These are phyloP conservation scores for Megalopta genalis DNA, from an alignment of 1,140 invertebrate species.

Conservation along the genomic window DNA sequence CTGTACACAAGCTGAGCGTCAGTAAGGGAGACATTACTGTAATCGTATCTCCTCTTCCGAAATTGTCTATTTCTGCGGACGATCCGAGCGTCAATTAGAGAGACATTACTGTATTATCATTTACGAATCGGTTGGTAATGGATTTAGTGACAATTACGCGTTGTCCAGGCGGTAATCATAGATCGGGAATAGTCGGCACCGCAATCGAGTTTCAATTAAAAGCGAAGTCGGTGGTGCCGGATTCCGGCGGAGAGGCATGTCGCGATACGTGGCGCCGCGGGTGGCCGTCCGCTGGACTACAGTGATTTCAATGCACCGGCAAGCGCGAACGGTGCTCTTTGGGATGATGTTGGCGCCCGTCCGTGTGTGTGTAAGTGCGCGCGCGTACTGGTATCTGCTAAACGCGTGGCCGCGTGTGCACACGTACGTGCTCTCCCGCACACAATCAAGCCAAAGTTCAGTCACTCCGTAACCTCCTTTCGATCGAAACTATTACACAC, in stretches of 20 bases:
- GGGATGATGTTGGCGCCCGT: slow-evolving; percentile 27
- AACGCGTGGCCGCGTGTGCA: slow-evolving; percentile 46
- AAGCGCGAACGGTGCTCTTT: slow-evolving; percentile 40
- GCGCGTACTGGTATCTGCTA: slow-evolving; percentile 42
- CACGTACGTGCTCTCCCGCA: slow-evolving; percentile 54
- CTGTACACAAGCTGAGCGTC: too few species aligned
- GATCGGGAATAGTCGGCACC: too few species aligned
- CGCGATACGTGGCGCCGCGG: slow-evolving; percentile 53
- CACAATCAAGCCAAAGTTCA: slow-evolving; percentile 77
- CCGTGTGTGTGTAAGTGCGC: slow-evolving; percentile 28
- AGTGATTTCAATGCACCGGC: slow-evolving; percentile 53
- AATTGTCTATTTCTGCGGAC: too few species aligned
- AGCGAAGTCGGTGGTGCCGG: too few species aligned
- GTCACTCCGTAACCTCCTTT: slow-evolving; percentile 81
- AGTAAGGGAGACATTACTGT: too few species aligned
- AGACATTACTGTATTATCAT: too few species aligned
- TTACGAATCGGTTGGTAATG: too few species aligned
- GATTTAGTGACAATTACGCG: too few species aligned
- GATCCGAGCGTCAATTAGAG: too few species aligned
- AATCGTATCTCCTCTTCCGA: too few species aligned
- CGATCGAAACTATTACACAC: slow-evolving; percentile 81
- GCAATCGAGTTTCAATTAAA: background rate
- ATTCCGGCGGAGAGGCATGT: background rate
- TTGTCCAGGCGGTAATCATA: too few species aligned
- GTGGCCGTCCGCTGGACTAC: slow-evolving; percentile 42